Conservation (phyloP, 2,113 vertebrate genomes). For the Enhydra lutris region DNA sequence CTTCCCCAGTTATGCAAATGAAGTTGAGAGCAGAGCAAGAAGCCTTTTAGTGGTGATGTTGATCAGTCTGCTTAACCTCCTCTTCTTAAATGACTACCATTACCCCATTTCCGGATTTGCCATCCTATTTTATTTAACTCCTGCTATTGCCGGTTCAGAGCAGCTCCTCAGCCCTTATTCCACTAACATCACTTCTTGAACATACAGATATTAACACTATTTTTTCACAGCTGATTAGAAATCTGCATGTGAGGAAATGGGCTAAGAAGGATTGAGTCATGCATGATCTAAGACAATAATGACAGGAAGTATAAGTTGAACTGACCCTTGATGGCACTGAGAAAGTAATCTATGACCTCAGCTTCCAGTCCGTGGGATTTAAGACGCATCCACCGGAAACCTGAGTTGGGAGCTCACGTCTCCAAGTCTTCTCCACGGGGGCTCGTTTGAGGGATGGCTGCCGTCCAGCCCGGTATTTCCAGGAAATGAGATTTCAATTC, state of each 20-base stretch:
- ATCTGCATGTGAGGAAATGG: not conserved
- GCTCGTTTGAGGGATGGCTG: constrained; percentile 22
- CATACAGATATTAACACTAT: not conserved
- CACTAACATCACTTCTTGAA: not conserved
- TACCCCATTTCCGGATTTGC: not conserved
- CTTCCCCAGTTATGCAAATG: not conserved
- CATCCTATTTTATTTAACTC: not conserved
- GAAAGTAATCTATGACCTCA: constrained; percentile 54
- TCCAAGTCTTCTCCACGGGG: not conserved
- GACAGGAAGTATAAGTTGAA: not conserved
- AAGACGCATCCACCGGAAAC: not conserved
- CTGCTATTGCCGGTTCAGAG: not conserved
- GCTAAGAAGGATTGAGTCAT: not conserved
- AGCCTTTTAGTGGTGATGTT: not conserved
- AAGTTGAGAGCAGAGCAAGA: not conserved
- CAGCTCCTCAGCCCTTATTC: not conserved
- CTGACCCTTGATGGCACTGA: not conserved
- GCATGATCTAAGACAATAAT: constrained; percentile 2
- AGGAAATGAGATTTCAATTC: constrained; percentile 43
- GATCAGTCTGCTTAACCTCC: not conserved
- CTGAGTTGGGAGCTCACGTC: not conserved
- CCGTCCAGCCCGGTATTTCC: not conserved
- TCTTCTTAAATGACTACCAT: not conserved
- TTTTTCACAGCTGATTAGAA: constrained; percentile 12
- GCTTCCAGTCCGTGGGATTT: not conserved